Conservation (phyloP, 2,113 vertebrate species). For the Opisthocomus hoazin region DNA sequence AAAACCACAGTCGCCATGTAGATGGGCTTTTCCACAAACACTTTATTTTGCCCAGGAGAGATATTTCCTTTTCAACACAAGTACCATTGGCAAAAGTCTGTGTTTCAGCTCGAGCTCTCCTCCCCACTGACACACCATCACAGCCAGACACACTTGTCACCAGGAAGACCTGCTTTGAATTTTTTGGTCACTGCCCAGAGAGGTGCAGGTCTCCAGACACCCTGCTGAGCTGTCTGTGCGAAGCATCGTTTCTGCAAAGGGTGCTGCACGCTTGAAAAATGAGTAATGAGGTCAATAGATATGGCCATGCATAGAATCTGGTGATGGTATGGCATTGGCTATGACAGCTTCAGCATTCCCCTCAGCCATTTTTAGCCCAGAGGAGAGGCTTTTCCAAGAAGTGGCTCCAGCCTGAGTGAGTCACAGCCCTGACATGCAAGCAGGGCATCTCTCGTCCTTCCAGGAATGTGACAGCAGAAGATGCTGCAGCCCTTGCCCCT, state of each 20-base stretch:
- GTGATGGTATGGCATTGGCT: too few species aligned
- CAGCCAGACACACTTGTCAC: not conserved
- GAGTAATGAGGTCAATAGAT: not conserved
- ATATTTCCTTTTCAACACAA: not conserved
- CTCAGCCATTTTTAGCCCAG: not conserved
- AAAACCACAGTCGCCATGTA: not conserved
- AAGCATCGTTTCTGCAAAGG: not conserved
- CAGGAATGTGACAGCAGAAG: accelerated
- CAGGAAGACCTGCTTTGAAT: not conserved
- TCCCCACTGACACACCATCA: not conserved
- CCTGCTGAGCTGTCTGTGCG: not conserved
- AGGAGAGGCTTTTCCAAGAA: not conserved
- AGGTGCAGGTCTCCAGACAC: not conserved
- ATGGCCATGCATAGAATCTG: accelerated
- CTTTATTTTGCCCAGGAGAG: not conserved
- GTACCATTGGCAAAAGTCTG: not conserved
- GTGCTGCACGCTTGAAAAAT: not conserved
- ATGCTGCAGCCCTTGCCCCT: not conserved
- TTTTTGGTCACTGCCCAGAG: not conserved
- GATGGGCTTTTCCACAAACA: not conserved
- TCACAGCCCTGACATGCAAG: not conserved
- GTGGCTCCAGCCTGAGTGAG: not conserved
- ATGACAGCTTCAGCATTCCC: not conserved
- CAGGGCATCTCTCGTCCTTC: not conserved
- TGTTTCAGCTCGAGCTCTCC: not conserved